Evolutionary conservation across 92 coral and sea anemone species (phyloP).

Genomic region (Diadumene lineata): DNA sequence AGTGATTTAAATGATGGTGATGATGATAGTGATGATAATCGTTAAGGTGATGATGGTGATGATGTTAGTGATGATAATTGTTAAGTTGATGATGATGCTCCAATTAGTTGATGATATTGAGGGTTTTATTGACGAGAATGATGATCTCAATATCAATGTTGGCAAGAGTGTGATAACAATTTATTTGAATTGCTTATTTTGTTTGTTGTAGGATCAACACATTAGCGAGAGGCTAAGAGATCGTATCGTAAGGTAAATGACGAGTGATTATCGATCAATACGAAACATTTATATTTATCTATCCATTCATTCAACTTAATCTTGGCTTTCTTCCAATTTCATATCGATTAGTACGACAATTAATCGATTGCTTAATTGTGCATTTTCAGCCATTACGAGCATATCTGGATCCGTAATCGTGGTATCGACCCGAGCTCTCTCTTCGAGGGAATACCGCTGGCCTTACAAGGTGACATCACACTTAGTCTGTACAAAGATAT

Average conservation of each 20-base stretch:
- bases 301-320: background rate
- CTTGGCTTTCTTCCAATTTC: too few species aligned
- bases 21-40: background rate
- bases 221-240: slow-evolving; percentile 51
- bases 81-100: background rate
- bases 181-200: background rate
- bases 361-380: background rate
- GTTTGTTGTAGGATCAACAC: slow-evolving; percentile 58
- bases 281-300: background rate
- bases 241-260: slow-evolving; percentile 51
- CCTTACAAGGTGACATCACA: slow-evolving; percentile 77
- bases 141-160: background rate
- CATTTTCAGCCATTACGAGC: slow-evolving; percentile 66
- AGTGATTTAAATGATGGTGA: background rate
- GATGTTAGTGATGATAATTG: background rate
- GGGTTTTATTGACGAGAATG: background rate
- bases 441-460: slow-evolving; percentile 79
- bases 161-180: background rate
- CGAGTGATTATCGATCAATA: background rate
- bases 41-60: slow-evolving; percentile 1
- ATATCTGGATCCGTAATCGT: slow-evolving; percentile 77
- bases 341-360: slow-evolving; percentile 1
- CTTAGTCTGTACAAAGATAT: slow-evolving; percentile 74
- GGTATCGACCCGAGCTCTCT: slow-evolving; percentile 78
- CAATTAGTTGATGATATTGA: background rate